Base-by-base conservation (phyloP, 2,888 invertebrate species). In the Selenia dentaria region DNA sequence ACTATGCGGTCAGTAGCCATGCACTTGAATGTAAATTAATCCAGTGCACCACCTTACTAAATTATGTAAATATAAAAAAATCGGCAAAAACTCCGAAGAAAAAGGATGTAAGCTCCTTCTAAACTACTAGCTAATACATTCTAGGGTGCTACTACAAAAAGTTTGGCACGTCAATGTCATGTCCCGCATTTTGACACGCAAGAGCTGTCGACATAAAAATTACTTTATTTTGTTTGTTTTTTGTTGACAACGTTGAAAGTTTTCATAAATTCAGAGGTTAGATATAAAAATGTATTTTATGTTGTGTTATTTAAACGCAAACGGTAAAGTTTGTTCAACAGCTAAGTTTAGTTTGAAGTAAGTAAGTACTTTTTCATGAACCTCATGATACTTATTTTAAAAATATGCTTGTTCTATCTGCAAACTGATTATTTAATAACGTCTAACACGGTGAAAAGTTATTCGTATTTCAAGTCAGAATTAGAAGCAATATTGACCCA, bases 191-290 rank as follows among this genome's bases (percentile, higher is more conserved):
- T 29, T 29, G 34, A 37, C 48, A 42, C 48, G 48, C 41, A 42
- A 41, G 33, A 37, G 34, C 14, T 24, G 38, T 42, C 25, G 48
- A 38, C 38, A 48, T 42, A 37, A 42, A 48, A 42, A 42, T 38
- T 37, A 42, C 34, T 48, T 48, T 41, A 47, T 47, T 40, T 47
- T 41, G 47, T 47, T 48, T 48, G 47, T 42, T 34, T 36, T 38
- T 48, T 37, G 34, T 48, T 38, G 42, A 48, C 46, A 36, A 36
- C 14, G 44, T 45, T 45, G 31, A 36, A 45, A 46, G 29, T 46
- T 46, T 29, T 40, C 40, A 22, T 40, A 36, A 40, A 31, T 36
- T 26, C 31, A 26, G 35, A 36, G 40, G 40, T 36, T 40, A 22
- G 11, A 46, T 40, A 46, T 46, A 36, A 46, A 46, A 40, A 40